A percentile compares a stretch with the other conserved stretches of the same genome.
These are phyloP conservation scores for Napeogenes sylphis DNA, from an alignment of 2,888 invertebrate species.

Conservation along the genomic window DNA sequence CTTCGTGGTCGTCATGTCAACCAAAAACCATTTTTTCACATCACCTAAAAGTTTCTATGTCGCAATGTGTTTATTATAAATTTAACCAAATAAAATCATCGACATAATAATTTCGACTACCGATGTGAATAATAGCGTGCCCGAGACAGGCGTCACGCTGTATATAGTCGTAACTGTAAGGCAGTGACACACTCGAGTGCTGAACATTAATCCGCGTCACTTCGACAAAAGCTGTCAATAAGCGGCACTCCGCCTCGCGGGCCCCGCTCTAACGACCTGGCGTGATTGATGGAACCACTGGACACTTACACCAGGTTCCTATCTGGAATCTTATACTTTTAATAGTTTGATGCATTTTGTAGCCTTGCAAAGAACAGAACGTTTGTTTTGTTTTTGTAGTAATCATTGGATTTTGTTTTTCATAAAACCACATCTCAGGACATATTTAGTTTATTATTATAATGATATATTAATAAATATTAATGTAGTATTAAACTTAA, in stretches of 20 bases:
- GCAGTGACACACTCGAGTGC: conserved; percentile 28
- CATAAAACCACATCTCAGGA: too few species aligned
- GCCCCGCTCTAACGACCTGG: conserved; percentile 26
- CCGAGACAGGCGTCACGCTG: conserved; percentile 5
- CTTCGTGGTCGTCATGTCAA: too few species aligned
- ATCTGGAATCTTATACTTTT: not conserved
- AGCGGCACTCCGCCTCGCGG: conserved; percentile 23
- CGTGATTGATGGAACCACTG: conserved; percentile 30
- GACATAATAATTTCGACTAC: not conserved
- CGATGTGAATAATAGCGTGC: not conserved
- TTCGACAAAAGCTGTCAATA: conserved; percentile 41
- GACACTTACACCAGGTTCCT: conserved; percentile 11
- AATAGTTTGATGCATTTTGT: not conserved
- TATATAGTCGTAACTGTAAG: conserved; percentile 20
- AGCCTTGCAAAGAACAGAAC: not conserved
- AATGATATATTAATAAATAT: too few species aligned
- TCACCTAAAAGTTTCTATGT: too few species aligned
- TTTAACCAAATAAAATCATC: not conserved
- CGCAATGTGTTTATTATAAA: too few species aligned
- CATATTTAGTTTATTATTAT: too few species aligned
- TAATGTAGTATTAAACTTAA: too few species aligned
- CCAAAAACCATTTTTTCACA: too few species aligned
- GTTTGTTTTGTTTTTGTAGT: too few species aligned
- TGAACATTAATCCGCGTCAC: conserved; percentile 39
- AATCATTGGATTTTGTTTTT: too few species aligned